These are phyloP conservation scores for Saiga tatarica DNA, from an alignment of 2,113 vertebrate species.

Conservation along the genomic window DNA sequence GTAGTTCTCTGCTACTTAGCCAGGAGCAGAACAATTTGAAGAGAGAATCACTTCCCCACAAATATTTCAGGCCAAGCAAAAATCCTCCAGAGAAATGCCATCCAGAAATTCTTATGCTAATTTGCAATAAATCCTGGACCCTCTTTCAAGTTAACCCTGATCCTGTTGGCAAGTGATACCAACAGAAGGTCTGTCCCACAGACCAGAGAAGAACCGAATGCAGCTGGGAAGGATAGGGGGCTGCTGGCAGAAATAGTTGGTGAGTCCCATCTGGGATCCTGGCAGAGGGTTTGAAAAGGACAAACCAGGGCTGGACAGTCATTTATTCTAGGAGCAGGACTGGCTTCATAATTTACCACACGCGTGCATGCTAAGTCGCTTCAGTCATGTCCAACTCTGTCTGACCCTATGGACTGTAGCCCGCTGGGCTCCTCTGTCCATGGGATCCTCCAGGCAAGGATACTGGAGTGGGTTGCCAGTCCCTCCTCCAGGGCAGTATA, in stretches of 20 bases:
- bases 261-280: background rate
- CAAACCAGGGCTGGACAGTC: background rate
- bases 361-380: background rate
- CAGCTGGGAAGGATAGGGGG: background rate
- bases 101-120: background rate
- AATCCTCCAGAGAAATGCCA: background rate
- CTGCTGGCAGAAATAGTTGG: background rate
- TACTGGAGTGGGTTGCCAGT: background rate
- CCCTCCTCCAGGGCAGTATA: background rate
- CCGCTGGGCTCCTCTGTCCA: background rate
- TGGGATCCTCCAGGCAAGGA: background rate
- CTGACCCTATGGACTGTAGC: background rate
- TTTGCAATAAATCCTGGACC: background rate
- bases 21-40: constrained; percentile 60
- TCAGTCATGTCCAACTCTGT: background rate
- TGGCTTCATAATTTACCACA: background rate
- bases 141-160: background rate
- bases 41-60: constrained; percentile 32
- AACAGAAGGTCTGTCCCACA: background rate
- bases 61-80: background rate
- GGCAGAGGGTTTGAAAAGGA: background rate
- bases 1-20: constrained; percentile 67
- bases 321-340: background rate
- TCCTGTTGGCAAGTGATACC: background rate
- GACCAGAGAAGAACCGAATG: background rate